These are phyloP conservation scores for Neelides folsomi DNA, from an alignment of 2,888 invertebrate species.

Conservation along the genomic window DNA sequence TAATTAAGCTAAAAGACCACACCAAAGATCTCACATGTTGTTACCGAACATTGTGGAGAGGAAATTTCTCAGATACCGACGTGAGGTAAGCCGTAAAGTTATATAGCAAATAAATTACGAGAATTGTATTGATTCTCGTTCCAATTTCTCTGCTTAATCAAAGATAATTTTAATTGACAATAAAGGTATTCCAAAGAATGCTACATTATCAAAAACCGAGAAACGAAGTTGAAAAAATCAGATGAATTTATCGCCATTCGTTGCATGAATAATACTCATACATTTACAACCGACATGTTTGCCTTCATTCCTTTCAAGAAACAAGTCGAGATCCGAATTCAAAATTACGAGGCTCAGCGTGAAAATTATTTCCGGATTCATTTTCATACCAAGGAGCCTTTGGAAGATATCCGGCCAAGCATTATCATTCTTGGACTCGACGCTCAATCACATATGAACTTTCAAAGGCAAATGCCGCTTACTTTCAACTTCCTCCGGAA, in stretches of 20 bases:
- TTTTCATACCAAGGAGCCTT: too few relatives aligned
- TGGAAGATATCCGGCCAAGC: slow-evolving; percentile 38
- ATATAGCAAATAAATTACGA: too few relatives aligned
- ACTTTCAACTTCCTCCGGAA: slow-evolving; percentile 49
- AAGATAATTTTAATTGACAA: too few relatives aligned
- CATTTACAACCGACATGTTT: slow-evolving; percentile 10
- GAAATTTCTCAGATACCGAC: too few relatives aligned
- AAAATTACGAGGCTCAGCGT: not conserved
- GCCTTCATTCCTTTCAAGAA: slow-evolving; percentile 12
- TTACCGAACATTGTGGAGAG: too few relatives aligned
- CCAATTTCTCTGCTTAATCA: too few relatives aligned
- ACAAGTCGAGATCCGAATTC: slow-evolving; percentile 10
- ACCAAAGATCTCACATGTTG: too few relatives aligned
- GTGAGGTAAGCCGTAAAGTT: too few relatives aligned
- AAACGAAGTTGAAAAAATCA: not conserved
- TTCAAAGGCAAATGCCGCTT: slow-evolving; percentile 66
- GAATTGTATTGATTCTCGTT: too few relatives aligned
- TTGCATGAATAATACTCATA: slow-evolving; percentile 4
- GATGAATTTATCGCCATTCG: slow-evolving; percentile 8
- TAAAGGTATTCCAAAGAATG: slow-evolving; percentile 6
- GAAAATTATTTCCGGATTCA: too few relatives aligned
- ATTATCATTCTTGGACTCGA: slow-evolving; percentile 70
- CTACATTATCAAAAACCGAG: not conserved
- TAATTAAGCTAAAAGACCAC: too few relatives aligned
- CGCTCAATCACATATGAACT: slow-evolving; percentile 69